Conservation (phyloP, 1,140 invertebrate species). For the Lycorma delicatula region DNA sequence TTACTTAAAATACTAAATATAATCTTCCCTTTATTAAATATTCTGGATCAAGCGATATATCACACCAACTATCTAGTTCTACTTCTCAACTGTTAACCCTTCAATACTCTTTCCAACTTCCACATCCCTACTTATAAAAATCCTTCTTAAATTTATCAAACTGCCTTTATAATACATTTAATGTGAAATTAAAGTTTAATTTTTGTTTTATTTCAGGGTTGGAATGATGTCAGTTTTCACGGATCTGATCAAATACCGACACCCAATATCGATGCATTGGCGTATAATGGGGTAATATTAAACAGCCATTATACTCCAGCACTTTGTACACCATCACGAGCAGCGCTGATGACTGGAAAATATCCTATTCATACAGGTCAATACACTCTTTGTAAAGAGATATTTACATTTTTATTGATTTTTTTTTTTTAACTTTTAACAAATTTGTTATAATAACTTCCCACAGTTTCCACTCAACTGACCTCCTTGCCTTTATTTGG, state of each 20-base stretch:
- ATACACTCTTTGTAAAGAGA: too few species aligned
- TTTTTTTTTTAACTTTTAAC: too few species aligned
- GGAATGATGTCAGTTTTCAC: slow-evolving; percentile 56
- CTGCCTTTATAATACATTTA: background rate
- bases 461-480: too few species aligned
- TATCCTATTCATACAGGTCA: slow-evolving; percentile 47
- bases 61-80: too few species aligned
- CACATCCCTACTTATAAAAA: background rate
- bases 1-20: too few species aligned
- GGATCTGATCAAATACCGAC: slow-evolving; percentile 51
- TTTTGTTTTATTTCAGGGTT: slow-evolving; percentile 39
- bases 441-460: too few species aligned
- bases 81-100: too few species aligned
- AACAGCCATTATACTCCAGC: slow-evolving; percentile 45
- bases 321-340: slow-evolving; percentile 47
- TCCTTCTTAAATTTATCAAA: background rate
- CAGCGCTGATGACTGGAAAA: slow-evolving; percentile 47
- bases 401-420: too few species aligned
- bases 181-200: background rate
- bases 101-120: too few species aligned
- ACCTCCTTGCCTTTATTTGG: too few species aligned
- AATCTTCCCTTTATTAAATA: too few species aligned
- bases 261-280: slow-evolving; percentile 48
- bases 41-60: too few species aligned
- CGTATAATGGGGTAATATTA: slow-evolving; percentile 40